Conservation (phyloP, 2,113 vertebrate genomes). For the Menura novaehollandiae region DNA sequence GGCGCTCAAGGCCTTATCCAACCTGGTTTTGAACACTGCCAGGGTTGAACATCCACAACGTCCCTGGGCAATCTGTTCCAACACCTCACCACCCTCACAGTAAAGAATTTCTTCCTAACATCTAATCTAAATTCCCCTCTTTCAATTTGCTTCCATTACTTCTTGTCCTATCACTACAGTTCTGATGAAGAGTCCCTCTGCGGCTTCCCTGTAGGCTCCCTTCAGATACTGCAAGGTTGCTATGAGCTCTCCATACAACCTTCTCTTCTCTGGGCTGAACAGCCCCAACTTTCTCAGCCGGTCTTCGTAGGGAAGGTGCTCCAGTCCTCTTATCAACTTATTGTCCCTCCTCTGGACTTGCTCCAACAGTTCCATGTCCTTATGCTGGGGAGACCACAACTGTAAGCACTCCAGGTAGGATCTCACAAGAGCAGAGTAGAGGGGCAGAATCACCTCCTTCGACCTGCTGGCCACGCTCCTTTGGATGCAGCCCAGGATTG, state of each 20-base stretch:
- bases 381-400: not conserved
- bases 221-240: not conserved
- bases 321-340: not conserved
- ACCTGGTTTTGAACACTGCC: not conserved
- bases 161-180: not conserved
- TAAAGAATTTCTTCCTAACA: not conserved
- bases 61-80: not conserved
- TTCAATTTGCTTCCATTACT: not conserved
- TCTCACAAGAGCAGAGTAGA: not conserved
- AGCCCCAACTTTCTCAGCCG: not conserved
- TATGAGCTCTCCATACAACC: not conserved
- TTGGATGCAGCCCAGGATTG: not conserved
- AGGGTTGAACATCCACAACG: not conserved
- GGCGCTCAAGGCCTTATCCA: not conserved
- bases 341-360: not conserved
- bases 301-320: fast-evolving
- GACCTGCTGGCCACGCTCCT: not conserved
- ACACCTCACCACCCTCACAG: not conserved
- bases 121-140: not conserved
- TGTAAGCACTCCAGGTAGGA: not conserved
- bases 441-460: not conserved
- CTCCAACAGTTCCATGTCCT: not conserved
- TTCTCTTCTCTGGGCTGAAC: not conserved
- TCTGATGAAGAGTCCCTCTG: not conserved
- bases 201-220: not conserved